Evolutionary conservation across 1,140 invertebrate genomes (phyloP), one percentile per base, ranked within the genome.

Genomic region (Pantala flavescens): DNA sequence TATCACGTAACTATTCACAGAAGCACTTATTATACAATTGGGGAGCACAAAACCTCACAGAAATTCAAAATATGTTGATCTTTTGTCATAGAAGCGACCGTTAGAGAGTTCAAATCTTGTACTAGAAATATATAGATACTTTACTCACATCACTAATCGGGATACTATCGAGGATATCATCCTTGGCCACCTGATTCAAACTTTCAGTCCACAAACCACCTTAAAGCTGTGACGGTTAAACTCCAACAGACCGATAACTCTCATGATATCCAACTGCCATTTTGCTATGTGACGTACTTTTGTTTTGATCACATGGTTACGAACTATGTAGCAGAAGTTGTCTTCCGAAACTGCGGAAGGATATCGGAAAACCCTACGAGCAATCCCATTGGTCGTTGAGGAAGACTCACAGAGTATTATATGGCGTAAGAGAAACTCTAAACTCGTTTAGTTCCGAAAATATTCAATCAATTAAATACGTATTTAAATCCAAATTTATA

Each of bases 151-250:
- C 77, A 91, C 87, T 78, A 91, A 80, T 78, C 90, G 86, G 77
- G 90, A 91, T 79, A 91, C 85, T 77, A 91, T 87, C 76, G 88
- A 88, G 74, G 89, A 90, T 85, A 91, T 89, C 90, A 91, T 91
- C 82, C 84, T 87, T 75, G 74, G 28, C 23, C 71, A 78, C 78
- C 77, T 73, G 76, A 49, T 77, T 36, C 28, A 36, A 36, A 36
- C 28, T 36, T 74, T 55, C 43, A 72, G 77, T 75, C 76, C 71
- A 75, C 73, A 78, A 76, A 76, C 49, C 75, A 36, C 49, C 73
- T 77, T 77, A 78, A 78, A 77, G 80, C 80, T 76, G 78, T 77
- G 78, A 71, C 78, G 78, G 76, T 78, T 76, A 78, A 78, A 80
- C 79, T 79, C 78, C 77, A 76, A 76, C 78, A 77, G 79, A 78